Evolutionary conservation across 37 sponge, comb jelly and placozoan genomes (phyloP).

Genomic region (Hexactinellida sp.): DNA sequence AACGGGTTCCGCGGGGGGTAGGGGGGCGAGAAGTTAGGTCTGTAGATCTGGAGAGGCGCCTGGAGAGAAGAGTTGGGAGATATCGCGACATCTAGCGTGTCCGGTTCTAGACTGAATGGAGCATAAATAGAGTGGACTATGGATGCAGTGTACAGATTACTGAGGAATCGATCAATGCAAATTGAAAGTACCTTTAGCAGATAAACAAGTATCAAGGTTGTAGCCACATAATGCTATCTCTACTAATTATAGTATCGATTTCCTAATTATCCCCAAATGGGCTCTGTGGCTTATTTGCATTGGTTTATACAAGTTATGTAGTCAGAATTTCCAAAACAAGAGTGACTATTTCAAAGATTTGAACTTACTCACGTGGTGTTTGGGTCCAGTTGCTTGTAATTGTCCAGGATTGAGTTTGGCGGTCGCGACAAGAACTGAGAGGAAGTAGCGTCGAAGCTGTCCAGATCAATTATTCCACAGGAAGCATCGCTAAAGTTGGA

Average conservation of each 20-base stretch:
- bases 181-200: no score
- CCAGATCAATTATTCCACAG: background rate
- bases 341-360: no score
- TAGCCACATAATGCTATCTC: no score
- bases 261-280: no score
- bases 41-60: background rate
- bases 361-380: conserved; percentile 11
- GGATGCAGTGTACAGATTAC: no score
- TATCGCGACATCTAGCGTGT: background rate
- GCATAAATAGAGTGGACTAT: background rate
- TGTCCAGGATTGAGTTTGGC: background rate
- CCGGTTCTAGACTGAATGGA: background rate
- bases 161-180: no score
- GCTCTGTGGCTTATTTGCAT: no score
- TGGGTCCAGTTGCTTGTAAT: background rate
- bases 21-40: background rate
- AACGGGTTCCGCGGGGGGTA: background rate
- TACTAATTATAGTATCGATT: no score
- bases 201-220: no score
- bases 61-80: background rate
- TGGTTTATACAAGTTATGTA: background rate
- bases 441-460: background rate
- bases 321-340: background rate
- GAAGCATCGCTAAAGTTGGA: conserved; percentile 2
- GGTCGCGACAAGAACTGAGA: background rate